A percentile compares a stretch with the other conserved stretches of the same genome.
Evolutionary conservation across 2,113 vertebrate genomes (phyloP).

Genomic region (Leptodactylus fuscus): DNA sequence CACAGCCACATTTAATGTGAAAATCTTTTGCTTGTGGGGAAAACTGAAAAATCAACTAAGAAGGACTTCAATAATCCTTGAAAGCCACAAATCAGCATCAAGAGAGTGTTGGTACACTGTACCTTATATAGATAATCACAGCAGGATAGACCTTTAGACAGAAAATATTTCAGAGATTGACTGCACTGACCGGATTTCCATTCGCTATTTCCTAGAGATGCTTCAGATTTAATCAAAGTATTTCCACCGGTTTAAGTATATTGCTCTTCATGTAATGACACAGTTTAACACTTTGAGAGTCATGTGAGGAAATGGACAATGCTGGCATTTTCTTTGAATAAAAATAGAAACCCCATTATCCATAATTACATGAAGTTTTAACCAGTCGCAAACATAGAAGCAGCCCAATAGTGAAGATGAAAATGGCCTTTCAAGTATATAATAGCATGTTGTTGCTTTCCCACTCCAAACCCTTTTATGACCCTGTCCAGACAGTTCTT

Average conservation of each 20-base stretch:
- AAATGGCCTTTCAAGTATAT: not conserved
- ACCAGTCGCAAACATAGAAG: not conserved
- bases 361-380: not conserved
- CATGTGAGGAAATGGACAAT: not conserved
- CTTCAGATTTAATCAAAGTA: not conserved
- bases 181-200: constrained; percentile 15
- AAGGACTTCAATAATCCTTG: not conserved
- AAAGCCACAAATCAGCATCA: constrained; percentile 4
- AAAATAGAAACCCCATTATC: not conserved
- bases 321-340: not conserved
- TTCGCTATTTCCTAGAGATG: not conserved
- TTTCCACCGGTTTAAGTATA: not conserved
- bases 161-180: not conserved
- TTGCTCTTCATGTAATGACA: constrained; percentile 11
- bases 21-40: not conserved
- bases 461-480: not conserved
- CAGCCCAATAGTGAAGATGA: not conserved
- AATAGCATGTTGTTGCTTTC: not conserved
- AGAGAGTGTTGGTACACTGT: not conserved
- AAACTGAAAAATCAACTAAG: not conserved
- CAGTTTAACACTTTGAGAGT: not conserved
- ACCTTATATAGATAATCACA: constrained; percentile 33
- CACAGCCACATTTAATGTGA: not conserved
- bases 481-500: no score
- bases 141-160: constrained; percentile 10